A percentile compares a stretch with the other conserved stretches of the same genome.
Evolutionary conservation across 2,888 invertebrate genomes (phyloP).

Genomic region (Thymelicus acteon): DNA sequence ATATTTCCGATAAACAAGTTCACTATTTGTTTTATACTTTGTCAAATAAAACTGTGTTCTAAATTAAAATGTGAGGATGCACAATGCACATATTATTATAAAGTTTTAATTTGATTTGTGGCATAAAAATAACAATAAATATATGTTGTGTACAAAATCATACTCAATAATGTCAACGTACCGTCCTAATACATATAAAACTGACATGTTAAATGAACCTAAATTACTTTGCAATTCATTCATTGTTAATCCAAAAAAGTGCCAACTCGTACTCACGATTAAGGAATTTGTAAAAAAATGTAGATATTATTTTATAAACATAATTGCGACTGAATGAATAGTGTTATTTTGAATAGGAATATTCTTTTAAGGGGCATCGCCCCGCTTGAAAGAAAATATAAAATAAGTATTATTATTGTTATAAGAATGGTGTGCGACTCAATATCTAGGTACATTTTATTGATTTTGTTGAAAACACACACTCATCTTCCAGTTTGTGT

Average conservation of each 20-base stretch:
- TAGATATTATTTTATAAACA: constrained; percentile 44
- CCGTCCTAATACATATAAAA: constrained; percentile 38
- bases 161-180: constrained; percentile 24
- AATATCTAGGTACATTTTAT: neutral
- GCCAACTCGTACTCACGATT: constrained; percentile 30
- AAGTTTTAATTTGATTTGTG: neutral
- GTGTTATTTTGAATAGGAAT: constrained; percentile 44
- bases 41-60: no score
- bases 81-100: neutral
- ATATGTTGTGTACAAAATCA: neutral
- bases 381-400: constrained; percentile 19
- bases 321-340: constrained; percentile 50
- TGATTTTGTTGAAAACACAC: neutral
- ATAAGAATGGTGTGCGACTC: constrained; percentile 19
- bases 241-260: constrained; percentile 23
- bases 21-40: no score
- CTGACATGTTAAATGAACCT: constrained; percentile 4
- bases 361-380: constrained; percentile 23
- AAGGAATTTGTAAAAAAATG: constrained; percentile 33
- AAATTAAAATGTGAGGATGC: no score
- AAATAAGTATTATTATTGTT: constrained; percentile 32
- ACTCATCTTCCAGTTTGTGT: neutral
- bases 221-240: neutral
- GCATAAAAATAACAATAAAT: neutral
- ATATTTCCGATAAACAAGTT: neutral